Conservation (phyloP, 2,797 vertebrate species). For the Oryzias dopingdopingensis region DNA sequence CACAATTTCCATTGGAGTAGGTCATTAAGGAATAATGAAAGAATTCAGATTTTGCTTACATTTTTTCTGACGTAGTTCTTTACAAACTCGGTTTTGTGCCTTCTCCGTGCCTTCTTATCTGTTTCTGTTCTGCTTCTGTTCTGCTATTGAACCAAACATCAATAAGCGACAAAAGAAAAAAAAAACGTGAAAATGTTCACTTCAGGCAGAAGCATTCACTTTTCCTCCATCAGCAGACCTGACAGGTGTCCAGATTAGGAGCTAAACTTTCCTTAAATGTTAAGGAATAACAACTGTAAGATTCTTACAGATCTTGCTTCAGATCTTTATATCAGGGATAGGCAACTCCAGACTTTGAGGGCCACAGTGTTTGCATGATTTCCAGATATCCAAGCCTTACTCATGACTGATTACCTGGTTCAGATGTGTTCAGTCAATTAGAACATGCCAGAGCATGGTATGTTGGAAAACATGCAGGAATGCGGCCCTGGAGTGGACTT, state of each 20-base stretch:
- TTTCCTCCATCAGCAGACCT: conserved; percentile 47
- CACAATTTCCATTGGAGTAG: too few relatives aligned
- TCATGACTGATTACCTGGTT: too few relatives aligned
- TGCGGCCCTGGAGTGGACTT: too few relatives aligned
- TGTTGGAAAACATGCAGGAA: too few relatives aligned
- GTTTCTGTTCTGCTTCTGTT: conserved; percentile 13
- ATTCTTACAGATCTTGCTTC: neutral
- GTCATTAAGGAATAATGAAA: too few relatives aligned
- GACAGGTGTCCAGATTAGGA: conserved; percentile 52
- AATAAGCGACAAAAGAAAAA: conserved; percentile 66
- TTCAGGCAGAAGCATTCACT: conserved; percentile 36
- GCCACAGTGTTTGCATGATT: too few relatives aligned
- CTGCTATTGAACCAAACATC: conserved; percentile 63
- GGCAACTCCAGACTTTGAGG: too few relatives aligned
- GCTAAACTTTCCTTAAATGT: conserved; percentile 45
- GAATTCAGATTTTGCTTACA: neutral
- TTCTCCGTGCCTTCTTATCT: conserved; percentile 10
- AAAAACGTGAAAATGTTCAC: conserved; percentile 14
- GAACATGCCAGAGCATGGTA: too few relatives aligned
- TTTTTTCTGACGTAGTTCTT: neutral
- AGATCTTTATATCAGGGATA: conserved; percentile 18
- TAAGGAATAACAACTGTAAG: conserved; percentile 32
- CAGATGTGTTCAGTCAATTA: too few relatives aligned
- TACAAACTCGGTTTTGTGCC: neutral
- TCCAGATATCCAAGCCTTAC: too few relatives aligned